Base-by-base conservation (phyloP, 2,797 vertebrate species). In the Cuculus canorus region DNA sequence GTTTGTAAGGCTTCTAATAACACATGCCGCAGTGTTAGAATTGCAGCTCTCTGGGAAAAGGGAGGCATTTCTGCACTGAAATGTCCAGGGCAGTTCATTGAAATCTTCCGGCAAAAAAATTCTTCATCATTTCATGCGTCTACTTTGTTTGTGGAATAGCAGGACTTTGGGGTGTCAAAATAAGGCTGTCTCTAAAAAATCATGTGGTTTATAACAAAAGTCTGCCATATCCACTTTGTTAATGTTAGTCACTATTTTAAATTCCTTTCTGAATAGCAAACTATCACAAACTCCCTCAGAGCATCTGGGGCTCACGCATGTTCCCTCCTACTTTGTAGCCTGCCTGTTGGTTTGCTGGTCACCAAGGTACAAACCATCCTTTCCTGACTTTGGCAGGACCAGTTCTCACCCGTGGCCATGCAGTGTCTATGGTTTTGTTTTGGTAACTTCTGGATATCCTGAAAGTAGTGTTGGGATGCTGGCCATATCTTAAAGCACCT, bases 311-410 rank as follows among this genome's bases (percentile, higher is more conserved):
- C 45, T 88, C 30, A 32, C 1, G 2, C 52, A 11, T 41, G 41
- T 72, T 90, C 45, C 86, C 73, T 96, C 89, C 91, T 82, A 81
- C 88, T 76, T 84, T 53, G 2, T 47, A 48, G 70, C 75, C 66
- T 79, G 47, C 14, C 1, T 4, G 33, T 22, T 24, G 8, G 27
- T 12, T 79, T 75, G 79, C 79, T 76, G 86, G 82, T 90, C 78
- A 56, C 63, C n/a, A 17, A 50, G 54, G 52, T 57, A 69, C 3
- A 3, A 25, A 9, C 6, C 59, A 61, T 37, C 76, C 68, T 54
- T 37, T 24, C 57, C 63, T 64, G 65, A 24, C 21, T 76, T n/a
- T 16, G 13, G 19, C 6, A 56, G 56, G 63, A 86, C 61, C n/a
- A 7, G 9, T 22, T 75, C 50, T 28, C 57, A 50, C 35, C 32